phyloP scores from a whole-genome alignment of 2,888 invertebrate genomes.

The Euclidia mi region DNA sequence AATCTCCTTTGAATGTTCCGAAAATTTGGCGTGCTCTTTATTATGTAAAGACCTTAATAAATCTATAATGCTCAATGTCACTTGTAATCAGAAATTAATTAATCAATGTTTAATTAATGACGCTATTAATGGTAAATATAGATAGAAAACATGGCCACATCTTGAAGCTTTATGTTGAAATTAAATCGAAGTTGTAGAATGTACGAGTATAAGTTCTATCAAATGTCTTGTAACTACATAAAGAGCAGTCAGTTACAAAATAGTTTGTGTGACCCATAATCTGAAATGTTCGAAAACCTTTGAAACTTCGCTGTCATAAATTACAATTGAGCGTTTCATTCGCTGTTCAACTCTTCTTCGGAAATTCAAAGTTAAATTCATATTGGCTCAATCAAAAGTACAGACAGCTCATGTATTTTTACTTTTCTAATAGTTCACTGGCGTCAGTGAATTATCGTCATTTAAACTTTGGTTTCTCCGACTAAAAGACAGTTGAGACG shows the following conservation, averaged over 20 bases:
- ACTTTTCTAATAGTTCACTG: constrained; percentile 41
- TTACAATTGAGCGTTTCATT: constrained; percentile 46
- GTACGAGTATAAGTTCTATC: constrained; percentile 2
- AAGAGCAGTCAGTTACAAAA: constrained; percentile 22
- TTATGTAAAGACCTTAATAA: too few species aligned
- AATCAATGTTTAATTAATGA: too few species aligned
- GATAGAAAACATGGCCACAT: neutral
- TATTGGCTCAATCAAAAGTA: constrained; percentile 55
- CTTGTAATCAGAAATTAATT: too few species aligned
- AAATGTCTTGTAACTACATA: constrained; percentile 6
- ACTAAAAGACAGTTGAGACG: constrained; percentile 9
- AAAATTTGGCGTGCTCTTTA: constrained; percentile 7
- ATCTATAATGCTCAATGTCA: too few species aligned
- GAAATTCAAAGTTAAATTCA: constrained; percentile 55
- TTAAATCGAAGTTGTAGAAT: constrained; percentile 7
- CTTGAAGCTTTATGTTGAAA: neutral
- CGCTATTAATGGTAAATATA: too few species aligned
- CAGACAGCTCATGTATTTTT: constrained; percentile 31
- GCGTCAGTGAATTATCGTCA: constrained; percentile 26
- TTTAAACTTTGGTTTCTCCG: constrained; percentile 37
- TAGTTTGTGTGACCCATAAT: constrained; percentile 23
- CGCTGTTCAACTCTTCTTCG: constrained; percentile 45
- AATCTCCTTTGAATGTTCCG: constrained; percentile 12
- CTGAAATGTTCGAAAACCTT: constrained; percentile 32
- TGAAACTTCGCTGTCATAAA: constrained; percentile 43